Conservation (phyloP, 23 tunicate species). For the Ciona savignyi region DNA sequence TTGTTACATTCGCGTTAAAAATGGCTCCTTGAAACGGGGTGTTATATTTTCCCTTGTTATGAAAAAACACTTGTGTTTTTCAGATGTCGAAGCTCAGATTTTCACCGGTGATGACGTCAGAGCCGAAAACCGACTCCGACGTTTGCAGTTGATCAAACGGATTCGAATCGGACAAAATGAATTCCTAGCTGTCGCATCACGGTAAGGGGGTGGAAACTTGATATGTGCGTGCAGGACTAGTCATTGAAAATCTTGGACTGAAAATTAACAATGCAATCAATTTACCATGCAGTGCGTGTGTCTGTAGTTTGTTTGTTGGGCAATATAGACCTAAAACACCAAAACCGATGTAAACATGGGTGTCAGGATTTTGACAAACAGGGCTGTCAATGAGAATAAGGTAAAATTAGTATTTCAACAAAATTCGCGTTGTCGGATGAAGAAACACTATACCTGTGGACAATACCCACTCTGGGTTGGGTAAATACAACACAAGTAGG, state of each 20-base stretch:
- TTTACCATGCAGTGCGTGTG: background rate
- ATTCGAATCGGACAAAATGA: constrained; percentile 20
- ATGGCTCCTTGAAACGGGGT: too few species aligned
- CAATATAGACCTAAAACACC: background rate
- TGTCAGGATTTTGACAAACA: background rate
- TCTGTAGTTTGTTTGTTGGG: background rate
- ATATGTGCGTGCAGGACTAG: too few species aligned
- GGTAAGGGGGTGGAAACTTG: too few species aligned
- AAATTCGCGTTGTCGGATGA: background rate
- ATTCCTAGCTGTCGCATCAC: constrained; percentile 42
- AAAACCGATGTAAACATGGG: background rate
- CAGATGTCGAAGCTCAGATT: constrained; percentile 34
- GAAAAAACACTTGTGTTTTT: too few species aligned
- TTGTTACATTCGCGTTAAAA: too few species aligned
- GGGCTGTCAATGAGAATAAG: background rate
- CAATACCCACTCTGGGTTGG: background rate
- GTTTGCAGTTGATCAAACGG: constrained; percentile 46
- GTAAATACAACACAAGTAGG: background rate
- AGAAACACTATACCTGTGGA: background rate
- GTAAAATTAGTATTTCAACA: background rate
- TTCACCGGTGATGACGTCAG: constrained; percentile 36
- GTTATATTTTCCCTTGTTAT: too few species aligned
- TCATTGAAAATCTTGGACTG: too few species aligned
- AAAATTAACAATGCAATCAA: too few species aligned
- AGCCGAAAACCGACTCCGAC: constrained; percentile 12